Conservation (phyloP, 2,888 invertebrate species). For the Halictus ligatus region DNA sequence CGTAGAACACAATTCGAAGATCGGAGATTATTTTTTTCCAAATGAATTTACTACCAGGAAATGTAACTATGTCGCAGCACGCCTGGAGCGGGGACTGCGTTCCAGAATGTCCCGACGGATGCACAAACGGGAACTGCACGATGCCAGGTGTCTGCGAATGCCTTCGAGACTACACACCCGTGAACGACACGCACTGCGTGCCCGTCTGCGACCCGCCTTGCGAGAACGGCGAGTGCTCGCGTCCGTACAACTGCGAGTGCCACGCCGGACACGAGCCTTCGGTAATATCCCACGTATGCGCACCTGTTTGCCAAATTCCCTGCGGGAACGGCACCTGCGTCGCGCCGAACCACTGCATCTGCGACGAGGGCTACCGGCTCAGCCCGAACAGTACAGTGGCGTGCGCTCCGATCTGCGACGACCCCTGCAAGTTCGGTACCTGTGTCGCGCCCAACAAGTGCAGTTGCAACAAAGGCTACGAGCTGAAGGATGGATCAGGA, state of each 20-base stretch:
- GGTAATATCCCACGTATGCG: slow-evolving; percentile 57
- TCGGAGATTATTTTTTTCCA: no score
- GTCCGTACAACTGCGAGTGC: slow-evolving; percentile 62
- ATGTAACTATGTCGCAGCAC: no score
- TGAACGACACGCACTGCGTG: slow-evolving; percentile 37
- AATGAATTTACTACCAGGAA: no score
- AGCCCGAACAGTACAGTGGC: slow-evolving; percentile 73
- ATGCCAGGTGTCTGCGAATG: slow-evolving; percentile 80
- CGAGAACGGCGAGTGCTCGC: slow-evolving; percentile 38
- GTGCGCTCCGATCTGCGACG: slow-evolving; percentile 86
- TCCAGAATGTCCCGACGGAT: slow-evolving; percentile 60
- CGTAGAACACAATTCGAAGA: no score
- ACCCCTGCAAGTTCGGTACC: slow-evolving; percentile 85
- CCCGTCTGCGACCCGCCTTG: slow-evolving; percentile 66
- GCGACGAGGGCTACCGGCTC: slow-evolving; percentile 74
- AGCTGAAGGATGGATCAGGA: slow-evolving; percentile 48
- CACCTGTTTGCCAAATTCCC: slow-evolving; percentile 78
- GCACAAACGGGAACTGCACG: slow-evolving; percentile 83
- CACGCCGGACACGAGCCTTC: not conserved
- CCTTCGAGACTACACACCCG: slow-evolving; percentile 68
- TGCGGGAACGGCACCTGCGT: slow-evolving; percentile 85
- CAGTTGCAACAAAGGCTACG: slow-evolving; percentile 67
- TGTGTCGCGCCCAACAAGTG: slow-evolving; percentile 64
- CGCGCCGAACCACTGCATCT: slow-evolving; percentile 81
- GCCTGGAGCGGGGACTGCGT: slow-evolving; percentile 67